Percentiles rank a stretch among this genome's conserved stretches.
These are phyloP conservation scores for Elgaria multicarinata DNA, from an alignment of 2,113 vertebrate species.

Conservation along the genomic window DNA sequence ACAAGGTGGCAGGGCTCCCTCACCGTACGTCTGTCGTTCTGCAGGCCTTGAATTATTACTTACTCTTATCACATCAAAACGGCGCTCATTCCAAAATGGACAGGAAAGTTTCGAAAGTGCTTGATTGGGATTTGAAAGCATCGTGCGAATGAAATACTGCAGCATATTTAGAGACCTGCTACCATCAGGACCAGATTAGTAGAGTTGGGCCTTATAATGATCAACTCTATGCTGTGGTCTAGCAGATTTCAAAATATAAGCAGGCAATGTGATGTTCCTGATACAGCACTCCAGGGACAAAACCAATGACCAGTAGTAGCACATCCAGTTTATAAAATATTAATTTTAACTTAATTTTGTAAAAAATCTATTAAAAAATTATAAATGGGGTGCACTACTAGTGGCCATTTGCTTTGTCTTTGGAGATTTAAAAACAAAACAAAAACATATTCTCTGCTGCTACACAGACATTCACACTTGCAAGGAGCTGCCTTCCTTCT, in stretches of 20 bases:
- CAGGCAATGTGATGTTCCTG: no score
- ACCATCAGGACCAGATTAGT: not conserved
- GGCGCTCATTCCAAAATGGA: not conserved
- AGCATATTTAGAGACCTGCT: not conserved
- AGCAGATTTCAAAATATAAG: no score
- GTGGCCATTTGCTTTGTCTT: no score
- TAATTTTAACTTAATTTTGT: no score
- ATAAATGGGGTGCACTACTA: no score
- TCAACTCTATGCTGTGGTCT: not conserved
- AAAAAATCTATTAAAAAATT: no score
- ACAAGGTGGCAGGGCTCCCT: conserved; percentile 64
- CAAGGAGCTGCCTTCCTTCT: not conserved
- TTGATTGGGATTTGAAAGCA: not conserved
- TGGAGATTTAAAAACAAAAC: no score
- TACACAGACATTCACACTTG: not conserved
- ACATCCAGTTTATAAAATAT: no score
- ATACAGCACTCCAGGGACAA: no score
- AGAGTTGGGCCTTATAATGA: not conserved
- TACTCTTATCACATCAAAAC: not conserved
- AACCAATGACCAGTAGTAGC: no score
- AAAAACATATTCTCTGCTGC: not conserved
- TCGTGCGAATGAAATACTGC: not conserved
- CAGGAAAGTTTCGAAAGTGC: not conserved
- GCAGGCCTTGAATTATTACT: not conserved
- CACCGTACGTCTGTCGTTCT: not conserved